Conservation (phyloP, 2,888 invertebrate species). For the Plemyria rubiginata region DNA sequence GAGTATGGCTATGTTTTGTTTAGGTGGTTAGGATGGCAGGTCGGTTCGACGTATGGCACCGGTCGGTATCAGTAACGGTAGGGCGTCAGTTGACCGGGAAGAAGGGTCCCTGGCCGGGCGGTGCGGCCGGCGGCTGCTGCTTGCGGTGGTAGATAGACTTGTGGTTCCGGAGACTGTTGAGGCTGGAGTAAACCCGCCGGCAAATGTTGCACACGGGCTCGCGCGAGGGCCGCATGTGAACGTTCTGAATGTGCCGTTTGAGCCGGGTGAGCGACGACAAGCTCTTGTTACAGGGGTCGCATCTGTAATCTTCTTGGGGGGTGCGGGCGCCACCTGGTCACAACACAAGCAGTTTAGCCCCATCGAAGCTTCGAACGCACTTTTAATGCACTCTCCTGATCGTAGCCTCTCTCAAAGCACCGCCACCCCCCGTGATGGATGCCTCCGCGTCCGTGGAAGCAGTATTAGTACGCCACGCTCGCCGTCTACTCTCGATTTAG, state of each 20-base stretch:
- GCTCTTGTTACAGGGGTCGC: conserved; percentile 96
- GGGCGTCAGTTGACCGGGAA: conserved; percentile 41
- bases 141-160: conserved; percentile 97
- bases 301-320: conserved; percentile 94
- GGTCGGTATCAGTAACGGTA: conserved; percentile 39
- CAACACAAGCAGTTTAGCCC: conserved; percentile 84
- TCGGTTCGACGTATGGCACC: conserved; percentile 72
- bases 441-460: conserved; percentile 76
- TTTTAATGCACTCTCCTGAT: conserved; percentile 83
- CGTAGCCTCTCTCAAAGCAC: conserved; percentile 82
- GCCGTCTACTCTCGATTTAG: conserved; percentile 65
- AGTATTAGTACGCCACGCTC: conserved; percentile 68
- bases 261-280: conserved; percentile 93
- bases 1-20: conserved; percentile 75
- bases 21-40: conserved; percentile 82
- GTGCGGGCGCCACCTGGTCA: conserved; percentile 89
- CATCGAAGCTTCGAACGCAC: conserved; percentile 78
- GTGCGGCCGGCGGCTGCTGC: conserved; percentile 86
- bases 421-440: conserved; percentile 75
- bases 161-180: conserved; percentile 95
- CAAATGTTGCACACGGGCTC: conserved; percentile 96
- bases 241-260: conserved; percentile 96
- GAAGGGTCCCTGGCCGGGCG: conserved; percentile 55
- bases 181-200: conserved; percentile 95
- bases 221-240: conserved; percentile 95